Percentiles rank a stretch among this genome's conserved stretches.
These are phyloP conservation scores for Osmerus eperlanus DNA, from an alignment of 2,113 vertebrate species.

Conservation along the genomic window DNA sequence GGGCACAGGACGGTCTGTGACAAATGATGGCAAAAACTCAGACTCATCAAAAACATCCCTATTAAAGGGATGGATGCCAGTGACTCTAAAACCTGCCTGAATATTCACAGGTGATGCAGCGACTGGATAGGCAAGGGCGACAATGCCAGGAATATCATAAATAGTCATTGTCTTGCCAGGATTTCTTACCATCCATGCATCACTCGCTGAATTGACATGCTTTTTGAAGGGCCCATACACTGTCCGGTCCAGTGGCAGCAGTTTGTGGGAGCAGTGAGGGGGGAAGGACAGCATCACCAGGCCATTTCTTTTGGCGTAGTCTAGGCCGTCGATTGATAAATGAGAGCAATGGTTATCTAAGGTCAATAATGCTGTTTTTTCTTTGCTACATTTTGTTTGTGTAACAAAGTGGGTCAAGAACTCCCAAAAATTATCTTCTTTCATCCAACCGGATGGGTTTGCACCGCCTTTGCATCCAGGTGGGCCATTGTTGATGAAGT, in stretches of 20 bases:
- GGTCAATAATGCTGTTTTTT: not conserved
- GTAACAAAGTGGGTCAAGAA: no score
- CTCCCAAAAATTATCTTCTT: not conserved
- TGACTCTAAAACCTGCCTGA: constrained; percentile 17
- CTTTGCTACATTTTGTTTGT: not conserved
- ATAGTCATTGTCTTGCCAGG: constrained; percentile 11
- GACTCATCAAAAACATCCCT: not conserved
- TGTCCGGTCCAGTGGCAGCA: not conserved
- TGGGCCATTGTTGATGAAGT: no score
- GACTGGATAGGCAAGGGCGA: constrained; percentile 1
- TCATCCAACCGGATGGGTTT: not conserved
- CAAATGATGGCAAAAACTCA: constrained; percentile 1
- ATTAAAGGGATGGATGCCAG: constrained; percentile 10
- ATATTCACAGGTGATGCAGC: constrained; percentile 11
- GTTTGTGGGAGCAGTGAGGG: not conserved
- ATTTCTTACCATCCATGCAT: not conserved
- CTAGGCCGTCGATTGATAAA: not conserved
- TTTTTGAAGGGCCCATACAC: not conserved
- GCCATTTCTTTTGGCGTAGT: not conserved
- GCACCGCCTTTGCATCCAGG: not conserved
- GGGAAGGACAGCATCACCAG: not conserved
- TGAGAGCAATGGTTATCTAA: not conserved
- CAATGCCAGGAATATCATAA: constrained; percentile 24
- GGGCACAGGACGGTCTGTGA: not conserved
- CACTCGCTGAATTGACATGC: not conserved